These are phyloP conservation scores for Myotis pilosus DNA, from an alignment of 2,797 vertebrate genomes.

Conservation along the genomic window DNA sequence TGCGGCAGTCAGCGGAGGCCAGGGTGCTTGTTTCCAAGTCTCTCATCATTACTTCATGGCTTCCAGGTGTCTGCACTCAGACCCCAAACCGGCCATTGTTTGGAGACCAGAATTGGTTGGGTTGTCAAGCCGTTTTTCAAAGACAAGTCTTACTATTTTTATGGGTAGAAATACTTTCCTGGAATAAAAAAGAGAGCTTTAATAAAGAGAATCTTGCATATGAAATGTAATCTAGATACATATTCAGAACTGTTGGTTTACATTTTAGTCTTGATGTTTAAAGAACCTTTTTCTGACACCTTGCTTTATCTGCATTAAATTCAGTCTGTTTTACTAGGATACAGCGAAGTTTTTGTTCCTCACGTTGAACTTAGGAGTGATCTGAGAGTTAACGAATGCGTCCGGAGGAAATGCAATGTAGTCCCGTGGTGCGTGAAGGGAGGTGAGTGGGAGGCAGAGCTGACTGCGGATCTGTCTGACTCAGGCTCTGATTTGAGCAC, in stretches of 20 bases:
- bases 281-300: constrained; percentile 50
- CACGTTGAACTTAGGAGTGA: not conserved
- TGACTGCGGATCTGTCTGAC: constrained; percentile 82
- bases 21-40: not conserved
- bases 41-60: constrained; percentile 13
- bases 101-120: constrained; percentile 37
- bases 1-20: constrained; percentile 26
- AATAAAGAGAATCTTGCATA: not conserved
- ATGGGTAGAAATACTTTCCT: constrained; percentile 31
- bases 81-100: constrained; percentile 54
- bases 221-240: constrained; percentile 44
- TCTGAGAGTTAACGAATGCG: constrained; percentile 55
- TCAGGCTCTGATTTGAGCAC: constrained; percentile 83
- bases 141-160: constrained; percentile 49
- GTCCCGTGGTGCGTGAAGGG: constrained; percentile 60
- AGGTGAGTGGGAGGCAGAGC: constrained; percentile 74
- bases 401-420: constrained; percentile 49
- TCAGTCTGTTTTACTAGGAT: constrained; percentile 25
- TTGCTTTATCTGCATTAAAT: constrained; percentile 56
- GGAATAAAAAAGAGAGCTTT: constrained; percentile 38
- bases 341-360: constrained; percentile 27
- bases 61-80: not conserved
- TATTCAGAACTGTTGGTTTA: constrained; percentile 52
- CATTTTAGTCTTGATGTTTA: constrained; percentile 73
- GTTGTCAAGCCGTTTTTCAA: not conserved